A percentile compares a stretch with the other conserved stretches of the same genome.
phyloP scores from a whole-genome alignment of 2,113 vertebrate species.

The Crotalus horridus region DNA sequence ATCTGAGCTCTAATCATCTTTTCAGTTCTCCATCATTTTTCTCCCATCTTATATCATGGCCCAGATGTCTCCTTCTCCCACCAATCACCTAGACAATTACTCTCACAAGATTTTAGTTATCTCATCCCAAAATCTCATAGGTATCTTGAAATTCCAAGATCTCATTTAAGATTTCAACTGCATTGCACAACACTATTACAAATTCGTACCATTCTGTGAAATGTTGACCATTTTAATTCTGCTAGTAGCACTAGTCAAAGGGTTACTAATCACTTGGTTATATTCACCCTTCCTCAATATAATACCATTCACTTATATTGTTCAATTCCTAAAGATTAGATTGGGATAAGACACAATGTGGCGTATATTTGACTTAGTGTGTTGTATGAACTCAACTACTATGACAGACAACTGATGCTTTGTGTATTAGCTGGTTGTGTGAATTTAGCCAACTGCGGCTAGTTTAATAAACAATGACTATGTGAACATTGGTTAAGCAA shows the following conservation, averaged over 20 bases:
- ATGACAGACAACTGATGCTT: neutral
- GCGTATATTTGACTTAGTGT: neutral
- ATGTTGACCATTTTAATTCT: neutral
- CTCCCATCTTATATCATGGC: neutral
- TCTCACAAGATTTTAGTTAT: neutral
- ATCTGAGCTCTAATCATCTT: neutral
- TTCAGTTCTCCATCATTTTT: neutral
- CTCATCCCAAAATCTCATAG: neutral
- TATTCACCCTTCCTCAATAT: neutral
- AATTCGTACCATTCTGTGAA: neutral
- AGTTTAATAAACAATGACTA: neutral
- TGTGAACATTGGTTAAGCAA: neutral
- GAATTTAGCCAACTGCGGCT: neutral
- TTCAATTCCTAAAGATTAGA: neutral
- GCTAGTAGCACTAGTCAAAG: neutral
- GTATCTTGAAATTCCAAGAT: neutral
- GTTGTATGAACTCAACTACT: neutral
- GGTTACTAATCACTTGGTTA: neutral
- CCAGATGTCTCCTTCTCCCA: neutral
- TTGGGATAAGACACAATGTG: neutral
- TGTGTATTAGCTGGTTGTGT: neutral
- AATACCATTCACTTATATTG: neutral
- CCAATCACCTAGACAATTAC: neutral
- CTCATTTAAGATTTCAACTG: neutral
- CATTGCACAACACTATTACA: neutral